Evolutionary conservation across 2,113 vertebrate species (phyloP).

Genomic region (Gallinago jamesoni): DNA sequence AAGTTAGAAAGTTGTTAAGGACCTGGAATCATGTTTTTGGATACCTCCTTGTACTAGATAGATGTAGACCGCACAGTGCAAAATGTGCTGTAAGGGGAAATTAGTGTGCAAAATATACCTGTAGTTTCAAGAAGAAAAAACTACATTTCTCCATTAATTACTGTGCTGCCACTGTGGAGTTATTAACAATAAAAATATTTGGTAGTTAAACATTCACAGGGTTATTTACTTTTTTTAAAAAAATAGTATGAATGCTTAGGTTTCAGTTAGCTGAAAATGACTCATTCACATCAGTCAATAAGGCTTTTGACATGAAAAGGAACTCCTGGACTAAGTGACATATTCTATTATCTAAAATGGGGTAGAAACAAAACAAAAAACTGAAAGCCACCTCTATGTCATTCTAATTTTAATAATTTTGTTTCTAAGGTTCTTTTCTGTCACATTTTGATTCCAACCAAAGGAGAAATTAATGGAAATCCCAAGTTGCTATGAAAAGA

Average conservation of each 20-base stretch:
- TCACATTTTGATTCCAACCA: neutral
- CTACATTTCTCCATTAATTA: conserved; percentile 13
- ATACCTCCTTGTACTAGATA: neutral
- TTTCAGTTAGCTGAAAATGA: conserved; percentile 33
- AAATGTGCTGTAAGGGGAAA: neutral
- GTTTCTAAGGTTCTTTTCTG: neutral
- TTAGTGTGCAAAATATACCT: neutral
- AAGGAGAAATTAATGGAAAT: neutral
- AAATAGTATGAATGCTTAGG: neutral
- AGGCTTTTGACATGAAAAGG: neutral
- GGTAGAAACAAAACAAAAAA: neutral
- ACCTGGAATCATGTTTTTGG: neutral
- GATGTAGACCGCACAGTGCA: neutral
- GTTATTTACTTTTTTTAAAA: neutral
- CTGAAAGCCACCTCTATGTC: neutral
- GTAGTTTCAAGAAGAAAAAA: neutral
- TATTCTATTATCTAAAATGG: neutral
- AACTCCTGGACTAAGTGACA: neutral
- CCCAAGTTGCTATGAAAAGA: neutral
- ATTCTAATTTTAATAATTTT: neutral
- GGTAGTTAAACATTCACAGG: neutral
- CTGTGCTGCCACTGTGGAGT: neutral
- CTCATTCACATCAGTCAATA: neutral
- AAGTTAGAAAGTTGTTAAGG: neutral
- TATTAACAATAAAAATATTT: conserved; percentile 21